Evolutionary conservation across 2,113 vertebrate genomes (phyloP).

Genomic region (Indicator indicator): DNA sequence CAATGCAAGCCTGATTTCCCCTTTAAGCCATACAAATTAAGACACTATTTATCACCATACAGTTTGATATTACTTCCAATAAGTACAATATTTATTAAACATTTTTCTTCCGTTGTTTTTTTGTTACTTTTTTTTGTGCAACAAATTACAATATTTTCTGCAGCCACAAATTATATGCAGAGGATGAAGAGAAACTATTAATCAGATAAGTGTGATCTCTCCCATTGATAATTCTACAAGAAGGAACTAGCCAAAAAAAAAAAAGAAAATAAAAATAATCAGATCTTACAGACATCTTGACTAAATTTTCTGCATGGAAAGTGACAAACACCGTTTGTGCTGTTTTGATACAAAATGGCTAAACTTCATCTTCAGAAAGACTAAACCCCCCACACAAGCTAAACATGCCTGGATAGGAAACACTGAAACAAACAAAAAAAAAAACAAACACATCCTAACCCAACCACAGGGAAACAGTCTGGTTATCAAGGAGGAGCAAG

Average conservation of each 20-base stretch:
- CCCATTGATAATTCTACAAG: conserved; percentile 87
- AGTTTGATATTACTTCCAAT: conserved; percentile 90
- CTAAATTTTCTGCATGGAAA: conserved; percentile 90
- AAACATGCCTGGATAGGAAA: conserved; percentile 89
- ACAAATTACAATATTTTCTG: conserved; percentile 93
- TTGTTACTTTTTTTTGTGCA: conserved; percentile 86
- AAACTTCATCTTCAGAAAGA: conserved; percentile 90
- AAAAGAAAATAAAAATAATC: conserved; percentile 67
- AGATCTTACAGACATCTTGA: conserved; percentile 90
- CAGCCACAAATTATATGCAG: conserved; percentile 94
- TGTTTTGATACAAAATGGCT: conserved; percentile 88
- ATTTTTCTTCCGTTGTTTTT: conserved; percentile 82
- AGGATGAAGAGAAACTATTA: conserved; percentile 90
- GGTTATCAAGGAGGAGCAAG: conserved; percentile 92
- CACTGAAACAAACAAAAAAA: conserved; percentile 78
- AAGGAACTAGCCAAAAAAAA: conserved; percentile 81
- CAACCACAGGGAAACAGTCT: conserved; percentile 88
- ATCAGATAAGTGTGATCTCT: conserved; percentile 86
- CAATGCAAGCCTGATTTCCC: conserved; percentile 75
- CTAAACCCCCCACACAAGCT: conserved; percentile 82
- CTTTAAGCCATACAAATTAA: conserved; percentile 84
- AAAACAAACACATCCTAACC: conserved; percentile 78
- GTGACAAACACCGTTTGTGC: conserved; percentile 89
- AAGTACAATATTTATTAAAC: conserved; percentile 99
- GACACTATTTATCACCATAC: conserved; percentile 88